Evolutionary conservation across 1,140 invertebrate species (phyloP), one percentile per base, ranked within the genome.

Genomic region (Listronotus bonariensis): DNA sequence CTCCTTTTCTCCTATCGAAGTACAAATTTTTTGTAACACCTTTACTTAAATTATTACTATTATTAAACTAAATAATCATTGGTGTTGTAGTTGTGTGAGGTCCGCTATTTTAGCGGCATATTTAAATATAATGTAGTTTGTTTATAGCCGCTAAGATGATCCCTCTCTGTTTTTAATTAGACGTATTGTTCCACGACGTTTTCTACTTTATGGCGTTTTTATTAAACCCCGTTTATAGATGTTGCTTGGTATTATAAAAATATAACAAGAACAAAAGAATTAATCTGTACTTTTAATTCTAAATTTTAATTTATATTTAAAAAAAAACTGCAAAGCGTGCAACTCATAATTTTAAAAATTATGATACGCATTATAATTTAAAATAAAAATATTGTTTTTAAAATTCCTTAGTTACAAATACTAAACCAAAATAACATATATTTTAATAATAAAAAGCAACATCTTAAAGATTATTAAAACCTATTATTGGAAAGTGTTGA

Each of bases 151-250:
- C 70, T 74, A 70, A 68, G 58, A 72, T 69, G 71, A 73, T 75
- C 76, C 76, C 74, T 76, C 69, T 74, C 71, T 77, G 69, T 76
- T 69, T 77, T 77, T 73, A 76, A 77, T 76, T 76, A 75, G 62
- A 72, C 69, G 69, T 65, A 65, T 56, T 64, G 41, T 56, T 56
- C 17, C 52, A 45, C 45, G 52, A 41, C 46, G 51, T 46, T 55
- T 34, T 63, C 26, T 31, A 41, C 38, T 45, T 10, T 41, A 26
- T 40, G 17, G 38, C 26, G 46, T 61, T 52, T 61, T 52, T 70
- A 43, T 64, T 26, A 42, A 42, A 31, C 17, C 11, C 12, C 58
- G 20, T 51, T 34, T 31, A 11, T 46, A 43, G 55, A 36, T 18
- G 34, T 34, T 34, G 20, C 3, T 49, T 43, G 49, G 57, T 49